These are phyloP conservation scores for Phrynocephalus forsythii DNA, from an alignment of 2,797 vertebrate genomes.

Conservation along the genomic window DNA sequence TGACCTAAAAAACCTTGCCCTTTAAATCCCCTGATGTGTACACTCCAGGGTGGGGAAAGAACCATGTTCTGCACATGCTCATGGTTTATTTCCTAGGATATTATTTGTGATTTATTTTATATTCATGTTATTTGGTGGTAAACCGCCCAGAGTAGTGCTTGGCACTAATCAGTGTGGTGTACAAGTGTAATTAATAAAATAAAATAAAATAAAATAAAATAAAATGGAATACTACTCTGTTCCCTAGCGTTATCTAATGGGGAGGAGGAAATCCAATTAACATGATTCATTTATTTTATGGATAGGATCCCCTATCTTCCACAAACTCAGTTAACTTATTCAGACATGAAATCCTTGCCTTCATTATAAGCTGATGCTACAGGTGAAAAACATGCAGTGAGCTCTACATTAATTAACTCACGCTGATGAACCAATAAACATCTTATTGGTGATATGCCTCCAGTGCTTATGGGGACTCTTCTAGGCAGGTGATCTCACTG, in stretches of 20 bases:
- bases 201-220: neutral
- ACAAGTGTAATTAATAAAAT: too few species aligned
- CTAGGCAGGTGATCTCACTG: neutral
- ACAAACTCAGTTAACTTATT: neutral
- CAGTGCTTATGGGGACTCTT: neutral
- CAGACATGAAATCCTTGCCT: neutral
- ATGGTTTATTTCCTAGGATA: too few species aligned
- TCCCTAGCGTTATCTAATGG: neutral
- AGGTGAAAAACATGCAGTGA: constrained; percentile 10
- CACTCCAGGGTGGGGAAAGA: neutral
- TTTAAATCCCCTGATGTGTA: neutral
- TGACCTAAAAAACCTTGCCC: neutral
- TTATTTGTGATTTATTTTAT: too few species aligned
- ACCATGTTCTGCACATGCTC: neutral
- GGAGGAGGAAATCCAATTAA: neutral
- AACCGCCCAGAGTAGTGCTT: too few species aligned
- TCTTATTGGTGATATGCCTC: constrained; percentile 19
- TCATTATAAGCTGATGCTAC: neutral
- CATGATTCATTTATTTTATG: neutral
- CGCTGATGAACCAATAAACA: neutral
- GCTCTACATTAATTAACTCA: constrained; percentile 28
- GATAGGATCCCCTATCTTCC: neutral
- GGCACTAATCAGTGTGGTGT: too few species aligned
- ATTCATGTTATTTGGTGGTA: too few species aligned
- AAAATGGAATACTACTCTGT: neutral